Conservation (phyloP, 2,888 invertebrate species). For the Drosophila bunnanda region DNA sequence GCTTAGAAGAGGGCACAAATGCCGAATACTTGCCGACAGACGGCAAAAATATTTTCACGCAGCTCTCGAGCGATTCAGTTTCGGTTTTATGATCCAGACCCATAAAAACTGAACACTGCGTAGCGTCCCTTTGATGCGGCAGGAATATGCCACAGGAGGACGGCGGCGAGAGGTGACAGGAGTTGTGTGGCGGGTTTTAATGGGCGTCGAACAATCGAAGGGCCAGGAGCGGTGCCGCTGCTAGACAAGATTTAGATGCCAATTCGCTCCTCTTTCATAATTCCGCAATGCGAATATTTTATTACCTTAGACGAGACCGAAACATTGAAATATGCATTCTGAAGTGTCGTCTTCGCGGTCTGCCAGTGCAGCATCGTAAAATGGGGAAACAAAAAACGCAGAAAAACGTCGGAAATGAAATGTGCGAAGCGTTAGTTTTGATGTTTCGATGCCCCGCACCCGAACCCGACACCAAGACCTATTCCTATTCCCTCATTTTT, state of each 20-base stretch:
- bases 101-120: conserved; percentile 69
- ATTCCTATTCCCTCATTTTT: conserved; percentile 2
- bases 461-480: neutral
- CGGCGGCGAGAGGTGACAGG: conserved; percentile 49
- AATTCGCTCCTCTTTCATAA: conserved; percentile 51
- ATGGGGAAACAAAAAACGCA: conserved; percentile 34
- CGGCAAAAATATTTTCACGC: conserved; percentile 56
- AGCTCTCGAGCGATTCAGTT: conserved; percentile 58
- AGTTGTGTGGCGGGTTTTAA: conserved; percentile 55
- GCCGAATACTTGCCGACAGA: conserved; percentile 13
- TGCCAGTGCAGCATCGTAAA: conserved; percentile 58
- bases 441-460: conserved; percentile 61
- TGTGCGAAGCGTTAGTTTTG: conserved; percentile 58
- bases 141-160: conserved; percentile 50
- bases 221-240: conserved; percentile 47
- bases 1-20: conserved; percentile 33
- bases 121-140: conserved; percentile 65
- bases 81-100: conserved; percentile 71
- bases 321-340: conserved; percentile 74
- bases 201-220: conserved; percentile 72
- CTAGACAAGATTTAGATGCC: conserved; percentile 76
- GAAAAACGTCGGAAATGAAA: conserved; percentile 13
- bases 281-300: conserved; percentile 72
- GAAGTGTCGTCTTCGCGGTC: conserved; percentile 63
- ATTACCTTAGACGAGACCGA: conserved; percentile 68